Evolutionary conservation across 2,113 vertebrate species (phyloP).

Genomic region (Semicossyphus pulcher): DNA sequence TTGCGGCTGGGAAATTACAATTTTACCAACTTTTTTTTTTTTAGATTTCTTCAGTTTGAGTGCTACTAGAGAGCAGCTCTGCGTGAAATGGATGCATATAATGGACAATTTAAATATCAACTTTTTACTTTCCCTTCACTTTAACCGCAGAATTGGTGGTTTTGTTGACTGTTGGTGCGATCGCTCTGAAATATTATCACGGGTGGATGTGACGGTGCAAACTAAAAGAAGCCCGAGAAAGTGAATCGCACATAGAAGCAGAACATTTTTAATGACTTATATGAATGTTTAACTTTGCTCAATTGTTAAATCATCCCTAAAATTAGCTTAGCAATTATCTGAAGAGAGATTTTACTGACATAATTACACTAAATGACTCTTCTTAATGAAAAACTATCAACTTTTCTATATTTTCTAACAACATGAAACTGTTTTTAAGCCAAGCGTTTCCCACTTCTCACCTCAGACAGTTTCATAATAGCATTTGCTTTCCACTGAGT

Average conservation of each 20-base stretch:
- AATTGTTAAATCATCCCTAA: constrained; percentile 35
- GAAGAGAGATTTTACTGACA: not conserved
- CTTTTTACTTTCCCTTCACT: not conserved
- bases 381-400: not conserved
- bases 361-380: constrained; percentile 22
- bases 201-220: not conserved
- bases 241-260: not conserved
- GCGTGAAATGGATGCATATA: not conserved
- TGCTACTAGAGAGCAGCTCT: not conserved
- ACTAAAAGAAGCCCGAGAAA: not conserved
- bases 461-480: constrained; percentile 58
- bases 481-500: constrained; percentile 54
- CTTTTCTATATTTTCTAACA: not conserved
- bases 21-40: not conserved
- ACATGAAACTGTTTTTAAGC: too few species aligned
- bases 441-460: constrained; percentile 56
- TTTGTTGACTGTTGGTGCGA: too few species aligned
- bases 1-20: constrained; percentile 23
- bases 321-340: constrained; percentile 27
- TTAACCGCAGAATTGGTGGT: not conserved
- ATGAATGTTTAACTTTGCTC: constrained; percentile 5
- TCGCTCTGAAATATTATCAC: not conserved
- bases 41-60: not conserved
- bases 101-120: not conserved
- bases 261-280: constrained; percentile 6